Evolutionary conservation across 92 coral and sea anemone species (phyloP), one percentile per base, ranked within the genome.

Genomic region (Metridium senile): DNA sequence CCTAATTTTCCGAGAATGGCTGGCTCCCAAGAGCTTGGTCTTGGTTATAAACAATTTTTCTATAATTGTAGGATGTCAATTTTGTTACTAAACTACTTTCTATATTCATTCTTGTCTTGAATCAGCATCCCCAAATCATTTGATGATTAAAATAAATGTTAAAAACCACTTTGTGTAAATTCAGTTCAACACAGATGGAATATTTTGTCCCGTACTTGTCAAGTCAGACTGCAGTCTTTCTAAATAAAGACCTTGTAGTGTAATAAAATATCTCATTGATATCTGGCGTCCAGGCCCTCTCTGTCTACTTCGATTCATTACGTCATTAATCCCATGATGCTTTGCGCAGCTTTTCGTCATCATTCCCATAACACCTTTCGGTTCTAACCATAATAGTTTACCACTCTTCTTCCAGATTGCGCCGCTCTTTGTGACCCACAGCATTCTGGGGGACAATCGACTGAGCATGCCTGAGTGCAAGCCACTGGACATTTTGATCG

Each of bases 371-470:
- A 29, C 11, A 11, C 43, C 39, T 20, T 1, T 11, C 17, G 32
- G 23, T 59, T 63, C 22, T 63, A 63, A 63, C 69, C 69, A 29
- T 63, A 63, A 29, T 63, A 63, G 21, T 63, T 63, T 1, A 63
- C 45, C 11, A 31, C 43, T 31, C 27, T 35, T 63, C 45, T 18
- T 28, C 39, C 39, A 63, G 26, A 22, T 31, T 63, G 78, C 21
- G 21, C 43, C 21, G 21, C 43, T 54, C 67, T 26, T 28, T 20
- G 46, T 33, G 23, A 33, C 54, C 28, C 75, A 23, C 84, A 79
- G 53, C 84, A 79, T 6, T 58, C 32, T 25, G 54, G 68, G 0
- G 84, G 84, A 31, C 84, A 79, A 2, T 66, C 58, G 26, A 74
- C 28, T 25, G 70, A 56, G 51, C 84, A 79, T 52, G 45, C 17